These are phyloP conservation scores for Arctocebus calabarensis DNA, from an alignment of 2,797 vertebrate species.

Conservation along the genomic window DNA sequence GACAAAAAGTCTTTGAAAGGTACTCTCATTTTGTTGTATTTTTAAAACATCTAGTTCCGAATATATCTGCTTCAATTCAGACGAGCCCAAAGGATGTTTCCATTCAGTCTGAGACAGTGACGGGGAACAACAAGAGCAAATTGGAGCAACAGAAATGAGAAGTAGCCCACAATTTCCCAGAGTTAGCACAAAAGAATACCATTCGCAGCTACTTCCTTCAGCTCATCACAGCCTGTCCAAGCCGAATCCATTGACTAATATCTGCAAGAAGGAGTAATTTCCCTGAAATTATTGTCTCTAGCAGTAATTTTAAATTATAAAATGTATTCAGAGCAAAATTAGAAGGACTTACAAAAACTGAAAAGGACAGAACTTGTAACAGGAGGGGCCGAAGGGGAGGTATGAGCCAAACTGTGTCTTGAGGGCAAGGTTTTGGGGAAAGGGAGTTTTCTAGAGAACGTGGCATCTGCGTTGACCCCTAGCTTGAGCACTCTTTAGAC, in stretches of 20 bases:
- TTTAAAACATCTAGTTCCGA: not conserved
- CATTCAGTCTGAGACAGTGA: not conserved
- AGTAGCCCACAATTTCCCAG: not conserved
- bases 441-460: fast-evolving
- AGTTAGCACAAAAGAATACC: fast-evolving
- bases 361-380: not conserved
- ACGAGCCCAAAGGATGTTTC: not conserved
- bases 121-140: not conserved
- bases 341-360: not conserved
- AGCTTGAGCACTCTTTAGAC: not conserved
- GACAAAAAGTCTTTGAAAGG: not conserved
- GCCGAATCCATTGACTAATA: not conserved
- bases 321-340: not conserved
- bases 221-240: fast-evolving
- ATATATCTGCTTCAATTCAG: not conserved
- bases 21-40: not conserved
- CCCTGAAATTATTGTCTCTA: not conserved
- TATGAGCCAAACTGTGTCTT: not conserved
- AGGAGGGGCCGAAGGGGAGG: fast-evolving
- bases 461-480: not conserved
- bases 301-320: not conserved
- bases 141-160: not conserved
- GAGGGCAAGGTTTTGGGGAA: not conserved
- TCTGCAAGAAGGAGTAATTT: not conserved
- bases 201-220: not conserved